phyloP scores from a whole-genome alignment of 1,140 invertebrate genomes.

The Calliopsis andreniformis region DNA sequence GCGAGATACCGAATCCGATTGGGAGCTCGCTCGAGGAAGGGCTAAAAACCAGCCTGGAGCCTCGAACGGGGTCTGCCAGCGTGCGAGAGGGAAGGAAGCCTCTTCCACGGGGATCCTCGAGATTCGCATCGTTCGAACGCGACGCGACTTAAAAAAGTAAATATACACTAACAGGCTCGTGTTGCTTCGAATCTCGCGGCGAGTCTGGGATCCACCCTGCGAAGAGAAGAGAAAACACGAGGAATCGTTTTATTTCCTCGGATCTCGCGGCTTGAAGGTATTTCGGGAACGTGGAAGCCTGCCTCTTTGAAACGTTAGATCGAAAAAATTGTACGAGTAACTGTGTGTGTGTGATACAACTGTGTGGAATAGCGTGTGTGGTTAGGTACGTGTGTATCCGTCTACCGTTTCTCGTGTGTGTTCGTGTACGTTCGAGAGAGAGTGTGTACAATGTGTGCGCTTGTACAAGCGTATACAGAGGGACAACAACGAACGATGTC shows the following conservation, averaged over 20 bases:
- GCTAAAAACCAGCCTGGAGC: background rate
- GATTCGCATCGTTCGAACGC: conserved; percentile 26
- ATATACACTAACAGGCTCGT: conserved; percentile 19
- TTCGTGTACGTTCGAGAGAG: conserved; percentile 1
- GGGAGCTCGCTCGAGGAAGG: background rate
- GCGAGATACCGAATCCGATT: background rate
- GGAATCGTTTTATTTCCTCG: background rate
- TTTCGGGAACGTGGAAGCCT: conserved; percentile 29
- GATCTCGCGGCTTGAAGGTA: background rate
- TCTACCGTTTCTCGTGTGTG: conserved; percentile 1
- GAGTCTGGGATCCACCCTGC: background rate
- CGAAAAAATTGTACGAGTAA: conserved; percentile 24
- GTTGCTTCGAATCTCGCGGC: conserved; percentile 5
- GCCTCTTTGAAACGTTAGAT: conserved; percentile 34
- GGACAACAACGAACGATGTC: conserved; percentile 46
- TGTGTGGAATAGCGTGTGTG: too few relatives aligned
- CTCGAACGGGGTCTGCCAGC: background rate
- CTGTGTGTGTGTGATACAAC: too few relatives aligned
- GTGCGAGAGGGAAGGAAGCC: background rate
- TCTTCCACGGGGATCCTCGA: background rate
- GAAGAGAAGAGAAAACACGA: background rate
- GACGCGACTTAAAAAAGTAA: conserved; percentile 27
- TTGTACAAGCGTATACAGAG: conserved; percentile 37
- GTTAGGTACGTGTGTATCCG: background rate
- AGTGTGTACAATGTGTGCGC: conserved; percentile 28